Conservation (phyloP, 2,113 vertebrate species). For the Hydrolagus affinis region DNA sequence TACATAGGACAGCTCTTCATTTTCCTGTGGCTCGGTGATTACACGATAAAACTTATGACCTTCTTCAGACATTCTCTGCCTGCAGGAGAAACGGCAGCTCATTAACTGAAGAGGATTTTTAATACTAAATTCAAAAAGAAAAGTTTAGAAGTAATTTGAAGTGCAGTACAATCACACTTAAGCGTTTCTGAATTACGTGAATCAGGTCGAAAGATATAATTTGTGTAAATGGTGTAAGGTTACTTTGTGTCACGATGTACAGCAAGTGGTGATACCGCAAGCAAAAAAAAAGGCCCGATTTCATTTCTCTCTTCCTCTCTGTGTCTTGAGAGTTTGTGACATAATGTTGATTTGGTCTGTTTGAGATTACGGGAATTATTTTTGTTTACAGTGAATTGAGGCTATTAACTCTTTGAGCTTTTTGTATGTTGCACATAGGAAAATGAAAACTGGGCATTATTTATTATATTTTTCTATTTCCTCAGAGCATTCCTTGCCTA, state of each 20-base stretch:
- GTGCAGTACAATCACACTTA: neutral
- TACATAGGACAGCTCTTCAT: slow-evolving; percentile 18
- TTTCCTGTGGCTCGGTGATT: slow-evolving; percentile 26
- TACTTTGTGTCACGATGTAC: neutral
- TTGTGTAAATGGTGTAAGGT: slow-evolving; percentile 6
- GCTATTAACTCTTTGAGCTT: neutral
- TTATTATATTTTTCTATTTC: too few relatives aligned
- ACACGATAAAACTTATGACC: slow-evolving; percentile 27
- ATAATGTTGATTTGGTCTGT: neutral
- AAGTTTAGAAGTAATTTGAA: slow-evolving; percentile 25
- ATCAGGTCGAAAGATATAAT: slow-evolving; percentile 19
- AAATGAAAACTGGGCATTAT: neutral
- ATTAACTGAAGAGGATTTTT: slow-evolving; percentile 12
- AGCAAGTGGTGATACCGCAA: neutral
- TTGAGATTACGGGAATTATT: slow-evolving; percentile 3
- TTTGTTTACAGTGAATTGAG: neutral
- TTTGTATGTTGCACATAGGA: neutral
- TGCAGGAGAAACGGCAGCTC: slow-evolving; percentile 23
- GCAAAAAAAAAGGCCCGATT: neutral
- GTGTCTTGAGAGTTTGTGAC: neutral
- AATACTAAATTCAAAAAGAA: slow-evolving; percentile 27
- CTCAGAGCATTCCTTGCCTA: neutral
- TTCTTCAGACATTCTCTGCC: slow-evolving; percentile 28
- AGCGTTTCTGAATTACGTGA: neutral
- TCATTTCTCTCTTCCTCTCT: too few relatives aligned